These are phyloP conservation scores for Yoshiicerus persimilis DNA, from an alignment of 1,140 invertebrate genomes.

Conservation along the genomic window DNA sequence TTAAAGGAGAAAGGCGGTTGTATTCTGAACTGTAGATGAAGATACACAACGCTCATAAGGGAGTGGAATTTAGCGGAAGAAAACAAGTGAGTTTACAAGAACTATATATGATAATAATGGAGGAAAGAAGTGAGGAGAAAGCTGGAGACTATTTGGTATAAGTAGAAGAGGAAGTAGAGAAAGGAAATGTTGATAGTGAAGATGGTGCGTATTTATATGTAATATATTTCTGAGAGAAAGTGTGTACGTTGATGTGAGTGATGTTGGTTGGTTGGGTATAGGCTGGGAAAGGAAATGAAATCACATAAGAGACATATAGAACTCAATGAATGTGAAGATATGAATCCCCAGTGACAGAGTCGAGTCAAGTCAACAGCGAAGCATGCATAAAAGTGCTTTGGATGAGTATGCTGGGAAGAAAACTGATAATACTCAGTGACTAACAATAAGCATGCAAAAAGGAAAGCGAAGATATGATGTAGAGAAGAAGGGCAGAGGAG, in stretches of 20 bases:
- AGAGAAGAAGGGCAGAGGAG: background rate
- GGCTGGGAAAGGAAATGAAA: constrained; percentile 16
- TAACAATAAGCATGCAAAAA: background rate
- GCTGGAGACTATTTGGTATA: background rate
- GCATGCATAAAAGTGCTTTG: background rate
- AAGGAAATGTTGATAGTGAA: background rate
- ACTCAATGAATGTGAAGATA: constrained; percentile 9
- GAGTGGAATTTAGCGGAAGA: background rate
- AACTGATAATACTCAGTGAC: background rate
- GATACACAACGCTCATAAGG: background rate
- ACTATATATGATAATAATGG: background rate
- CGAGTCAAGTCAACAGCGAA: background rate
- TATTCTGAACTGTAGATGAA: background rate
- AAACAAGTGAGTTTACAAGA: too few species aligned
- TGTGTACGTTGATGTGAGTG: background rate
- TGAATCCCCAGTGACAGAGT: background rate
- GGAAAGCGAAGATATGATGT: background rate
- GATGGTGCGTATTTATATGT: background rate
- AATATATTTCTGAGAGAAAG: background rate
- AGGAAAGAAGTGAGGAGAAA: background rate
- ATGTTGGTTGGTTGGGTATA: background rate
- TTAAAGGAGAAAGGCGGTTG: too few species aligned
- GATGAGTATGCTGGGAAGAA: background rate
- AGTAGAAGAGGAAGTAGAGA: background rate
- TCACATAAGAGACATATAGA: background rate